A percentile compares a stretch with the other conserved stretches of the same genome.
phyloP scores from a whole-genome alignment of 2,113 vertebrate genomes.

The Circaetus cinerascens region DNA sequence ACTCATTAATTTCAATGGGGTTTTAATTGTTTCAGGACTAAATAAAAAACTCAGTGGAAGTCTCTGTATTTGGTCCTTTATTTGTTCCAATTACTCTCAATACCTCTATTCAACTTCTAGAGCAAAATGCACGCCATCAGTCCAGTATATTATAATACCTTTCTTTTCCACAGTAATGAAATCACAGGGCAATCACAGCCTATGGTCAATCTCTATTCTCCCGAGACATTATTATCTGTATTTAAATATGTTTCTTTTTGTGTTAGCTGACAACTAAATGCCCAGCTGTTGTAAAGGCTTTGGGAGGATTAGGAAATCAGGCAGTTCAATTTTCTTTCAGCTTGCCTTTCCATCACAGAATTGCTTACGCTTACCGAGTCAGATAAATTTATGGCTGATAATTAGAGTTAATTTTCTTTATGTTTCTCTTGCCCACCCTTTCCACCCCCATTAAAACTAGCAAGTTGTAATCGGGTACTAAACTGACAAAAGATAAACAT shows the following conservation, averaged over 20 bases:
- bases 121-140: not conserved
- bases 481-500: conserved; percentile 1
- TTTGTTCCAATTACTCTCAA: not conserved
- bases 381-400: conserved; percentile 18
- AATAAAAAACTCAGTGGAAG: not conserved
- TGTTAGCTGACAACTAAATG: conserved; percentile 3
- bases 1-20: not conserved
- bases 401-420: conserved; percentile 27
- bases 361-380: not conserved
- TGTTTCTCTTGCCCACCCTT: not conserved
- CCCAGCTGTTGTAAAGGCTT: conserved; percentile 17
- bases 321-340: not conserved
- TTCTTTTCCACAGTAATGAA: not conserved
- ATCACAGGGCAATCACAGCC: not conserved
- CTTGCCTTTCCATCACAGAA: not conserved
- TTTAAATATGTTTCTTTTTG: conserved; percentile 35
- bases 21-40: not conserved
- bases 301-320: conserved; percentile 16
- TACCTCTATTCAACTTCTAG: not conserved
- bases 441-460: not conserved
- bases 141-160: not conserved
- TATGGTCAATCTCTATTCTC: not conserved
- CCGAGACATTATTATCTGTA: not conserved
- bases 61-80: not conserved
- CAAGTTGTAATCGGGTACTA: not conserved